phyloP scores from a whole-genome alignment of 2,888 invertebrate species.

The Opisthograptis luteolata region DNA sequence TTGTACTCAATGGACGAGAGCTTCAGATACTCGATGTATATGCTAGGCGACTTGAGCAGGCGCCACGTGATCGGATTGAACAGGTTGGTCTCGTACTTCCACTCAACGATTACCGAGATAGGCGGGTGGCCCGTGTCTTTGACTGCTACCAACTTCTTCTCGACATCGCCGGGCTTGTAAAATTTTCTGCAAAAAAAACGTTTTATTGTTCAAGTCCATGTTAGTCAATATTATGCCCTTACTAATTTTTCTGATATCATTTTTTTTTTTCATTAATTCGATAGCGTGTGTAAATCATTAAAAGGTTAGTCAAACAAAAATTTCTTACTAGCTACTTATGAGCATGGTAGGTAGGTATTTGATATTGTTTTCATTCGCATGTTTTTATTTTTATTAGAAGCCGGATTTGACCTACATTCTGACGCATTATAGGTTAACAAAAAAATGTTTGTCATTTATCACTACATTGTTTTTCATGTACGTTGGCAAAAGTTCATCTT shows the following conservation, averaged over 20 bases:
- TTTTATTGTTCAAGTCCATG: no score
- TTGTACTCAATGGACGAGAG: constrained; percentile 89
- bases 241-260: no score
- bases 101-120: constrained; percentile 88
- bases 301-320: no score
- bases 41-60: constrained; percentile 88
- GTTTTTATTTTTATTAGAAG: background rate
- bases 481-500: constrained; percentile 8
- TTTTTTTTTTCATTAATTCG: no score
- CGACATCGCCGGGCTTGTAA: constrained; percentile 89
- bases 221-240: no score
- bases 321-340: no score
- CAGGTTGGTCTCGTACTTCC: constrained; percentile 91
- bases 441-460: no score
- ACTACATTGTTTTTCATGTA: constrained; percentile 16
- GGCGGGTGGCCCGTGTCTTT: constrained; percentile 86
- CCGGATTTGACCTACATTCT: constrained; percentile 25
- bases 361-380: background rate
- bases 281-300: no score
- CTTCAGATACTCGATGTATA: constrained; percentile 88
- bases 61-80: constrained; percentile 94
- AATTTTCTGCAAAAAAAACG: constrained; percentile 80
- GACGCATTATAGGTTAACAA: constrained; percentile 13
- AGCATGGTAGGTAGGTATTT: background rate
- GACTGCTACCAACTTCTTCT: constrained; percentile 87